Evolutionary conservation across 2,113 vertebrate species (phyloP), one percentile per base, ranked within the genome.

Genomic region (Dolichallabes microphthalmus): DNA sequence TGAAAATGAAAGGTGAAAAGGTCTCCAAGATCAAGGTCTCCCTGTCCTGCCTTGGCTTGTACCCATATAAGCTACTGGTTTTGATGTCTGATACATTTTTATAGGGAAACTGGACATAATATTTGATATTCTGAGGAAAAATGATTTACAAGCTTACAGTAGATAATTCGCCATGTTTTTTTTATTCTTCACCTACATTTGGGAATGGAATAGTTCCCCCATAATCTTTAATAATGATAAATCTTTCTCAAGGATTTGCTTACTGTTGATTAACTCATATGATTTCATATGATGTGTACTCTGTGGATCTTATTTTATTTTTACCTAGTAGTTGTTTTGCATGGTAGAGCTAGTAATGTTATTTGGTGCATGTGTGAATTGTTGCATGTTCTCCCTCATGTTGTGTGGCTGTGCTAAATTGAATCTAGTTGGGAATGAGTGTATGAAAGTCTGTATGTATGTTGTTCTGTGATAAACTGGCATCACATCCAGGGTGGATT

Each of bases 1-100:
- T 39, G 53, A 75, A 83, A 57, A 75, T 32, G 64, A 77, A 13
- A 63, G 64, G 81, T 80, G 64, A 87, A 85, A 86, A 87, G 82
- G 79, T 69, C 77, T 85, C 25, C 11, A 82, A 53, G 79, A 30
- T 80, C n/a, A n/a, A n/a, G n/a, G 78, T 35, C 68, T 50, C 15
- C 32, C 20, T 27, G 3, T 74, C 20, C 20, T 74, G 64, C 71
- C 60, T 12, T n/a, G 61, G 69, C 52, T 30, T 57, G 76, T 35
- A 9, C 35, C 45, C 6, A 22, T 82, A 69, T 22, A 68, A 55
- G 27, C 35, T 25, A 63, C 58, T 63, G 78, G 78, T 27, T 64
- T 35, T 78, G 17, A 32, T 22, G 9, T 78, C 5, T 58, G 53
- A 20, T 32, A 0, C 15, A 22, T 66, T 84, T 25, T 57, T 14